These are phyloP conservation scores for Ascidia mentula DNA, from an alignment of 23 tunicate species.

Conservation along the genomic window DNA sequence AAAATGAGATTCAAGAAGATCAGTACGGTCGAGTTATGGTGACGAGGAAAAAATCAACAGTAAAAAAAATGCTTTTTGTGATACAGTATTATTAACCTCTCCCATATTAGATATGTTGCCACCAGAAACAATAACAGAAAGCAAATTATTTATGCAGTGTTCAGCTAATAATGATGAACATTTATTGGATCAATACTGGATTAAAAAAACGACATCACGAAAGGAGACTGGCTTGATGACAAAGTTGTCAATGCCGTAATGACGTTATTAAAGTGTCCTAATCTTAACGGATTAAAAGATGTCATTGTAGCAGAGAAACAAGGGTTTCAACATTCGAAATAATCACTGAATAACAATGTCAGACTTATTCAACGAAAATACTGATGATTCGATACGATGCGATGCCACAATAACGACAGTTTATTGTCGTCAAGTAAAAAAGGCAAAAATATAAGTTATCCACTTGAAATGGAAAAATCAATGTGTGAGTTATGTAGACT, in stretches of 20 bases:
- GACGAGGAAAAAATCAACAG: not conserved
- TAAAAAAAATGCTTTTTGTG: not conserved
- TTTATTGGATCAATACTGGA: not conserved
- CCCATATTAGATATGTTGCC: no score
- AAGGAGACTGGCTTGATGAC: constrained; percentile 7
- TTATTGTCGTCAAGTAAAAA: not conserved
- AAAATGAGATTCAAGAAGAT: not conserved
- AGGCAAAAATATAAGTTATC: not conserved
- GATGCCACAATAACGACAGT: constrained; percentile 10
- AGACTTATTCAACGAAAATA: not conserved
- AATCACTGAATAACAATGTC: constrained; percentile 10
- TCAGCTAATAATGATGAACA: not conserved
- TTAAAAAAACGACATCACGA: no score
- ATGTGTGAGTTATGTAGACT: not conserved
- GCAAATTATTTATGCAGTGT: no score
- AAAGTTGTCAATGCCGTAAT: constrained; percentile 1
- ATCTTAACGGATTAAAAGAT: not conserved
- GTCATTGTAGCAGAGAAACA: not conserved
- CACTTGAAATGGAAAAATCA: not conserved
- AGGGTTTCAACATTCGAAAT: not conserved
- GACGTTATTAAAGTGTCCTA: not conserved
- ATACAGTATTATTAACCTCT: not conserved
- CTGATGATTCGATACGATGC: not conserved
- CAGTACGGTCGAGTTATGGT: not conserved
- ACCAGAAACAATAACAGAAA: no score